phyloP scores from a whole-genome alignment of 1,140 invertebrate species.

The Littorina saxatilis region DNA sequence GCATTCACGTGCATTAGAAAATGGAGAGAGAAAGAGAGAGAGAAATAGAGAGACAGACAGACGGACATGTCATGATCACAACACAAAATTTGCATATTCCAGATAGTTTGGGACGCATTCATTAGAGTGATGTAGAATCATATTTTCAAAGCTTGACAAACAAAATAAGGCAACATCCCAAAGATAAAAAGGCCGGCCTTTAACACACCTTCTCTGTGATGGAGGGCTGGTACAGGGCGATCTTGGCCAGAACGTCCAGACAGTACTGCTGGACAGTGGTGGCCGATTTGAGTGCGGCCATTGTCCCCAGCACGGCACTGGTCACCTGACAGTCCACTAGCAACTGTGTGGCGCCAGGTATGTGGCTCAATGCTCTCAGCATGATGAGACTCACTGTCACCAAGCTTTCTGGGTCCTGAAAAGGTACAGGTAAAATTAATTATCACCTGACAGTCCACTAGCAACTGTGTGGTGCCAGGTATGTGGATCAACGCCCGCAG shows the following conservation, averaged over 20 bases:
- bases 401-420: conserved; percentile 59
- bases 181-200: no score
- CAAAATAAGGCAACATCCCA: no score
- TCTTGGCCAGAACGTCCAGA: conserved; percentile 60
- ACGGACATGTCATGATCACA: no score
- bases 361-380: conserved; percentile 61
- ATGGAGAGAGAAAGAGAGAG: no score
- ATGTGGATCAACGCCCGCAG: conserved; percentile 63
- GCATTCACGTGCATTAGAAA: no score
- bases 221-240: conserved; percentile 54
- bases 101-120: no score
- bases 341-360: conserved; percentile 52
- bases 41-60: no score
- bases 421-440: conserved; percentile 13
- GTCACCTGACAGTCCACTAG: conserved; percentile 58
- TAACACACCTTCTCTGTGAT: conserved; percentile 9
- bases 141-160: no score
- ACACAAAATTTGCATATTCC: no score
- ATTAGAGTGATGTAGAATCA: no score
- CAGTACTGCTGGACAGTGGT: conserved; percentile 56
- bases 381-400: conserved; percentile 59
- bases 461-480: conserved; percentile 49
- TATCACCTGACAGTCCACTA: conserved; percentile 58
- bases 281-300: conserved; percentile 59
- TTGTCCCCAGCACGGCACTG: conserved; percentile 59